Evolutionary conservation across 1,140 invertebrate genomes (phyloP).

Genomic region (Trichogramma pretiosum): DNA sequence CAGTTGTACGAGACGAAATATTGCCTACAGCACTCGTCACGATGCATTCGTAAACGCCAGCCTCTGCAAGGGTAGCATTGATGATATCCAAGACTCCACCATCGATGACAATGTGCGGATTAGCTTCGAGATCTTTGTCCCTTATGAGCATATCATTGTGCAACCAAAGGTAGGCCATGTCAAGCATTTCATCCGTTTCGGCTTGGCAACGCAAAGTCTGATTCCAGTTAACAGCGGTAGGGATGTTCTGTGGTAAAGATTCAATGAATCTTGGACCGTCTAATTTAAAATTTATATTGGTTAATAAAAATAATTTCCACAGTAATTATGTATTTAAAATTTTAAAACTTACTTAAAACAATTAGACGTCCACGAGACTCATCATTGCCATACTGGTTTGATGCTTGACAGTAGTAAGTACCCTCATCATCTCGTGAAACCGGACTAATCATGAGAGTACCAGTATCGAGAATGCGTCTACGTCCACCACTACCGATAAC

Average conservation of each 20-base stretch:
- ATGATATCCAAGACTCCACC: slow-evolving; percentile 67
- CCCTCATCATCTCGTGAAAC: slow-evolving; percentile 81
- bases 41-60: slow-evolving; percentile 81
- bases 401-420: slow-evolving; percentile 78
- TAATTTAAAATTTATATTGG: slow-evolving; percentile 21
- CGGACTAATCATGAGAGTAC: slow-evolving; percentile 78
- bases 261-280: slow-evolving; percentile 64
- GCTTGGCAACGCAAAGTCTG: slow-evolving; percentile 73
- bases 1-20: slow-evolving; percentile 59
- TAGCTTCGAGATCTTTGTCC: slow-evolving; percentile 50
- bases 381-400: slow-evolving; percentile 74
- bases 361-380: slow-evolving; percentile 72
- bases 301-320: background rate
- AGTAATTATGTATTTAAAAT: background rate
- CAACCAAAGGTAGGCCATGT: slow-evolving; percentile 83
- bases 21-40: slow-evolving; percentile 78
- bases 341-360: slow-evolving; percentile 71
- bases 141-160: slow-evolving; percentile 76
- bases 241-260: slow-evolving; percentile 54
- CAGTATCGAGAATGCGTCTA: slow-evolving; percentile 69
- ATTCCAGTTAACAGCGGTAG: slow-evolving; percentile 59
- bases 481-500: slow-evolving; percentile 69
- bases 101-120: slow-evolving; percentile 47
- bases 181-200: slow-evolving; percentile 68
- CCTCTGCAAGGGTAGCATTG: slow-evolving; percentile 76